Conservation (phyloP, 2,888 invertebrate genomes). For the Lissocephala sabroskyi region DNA sequence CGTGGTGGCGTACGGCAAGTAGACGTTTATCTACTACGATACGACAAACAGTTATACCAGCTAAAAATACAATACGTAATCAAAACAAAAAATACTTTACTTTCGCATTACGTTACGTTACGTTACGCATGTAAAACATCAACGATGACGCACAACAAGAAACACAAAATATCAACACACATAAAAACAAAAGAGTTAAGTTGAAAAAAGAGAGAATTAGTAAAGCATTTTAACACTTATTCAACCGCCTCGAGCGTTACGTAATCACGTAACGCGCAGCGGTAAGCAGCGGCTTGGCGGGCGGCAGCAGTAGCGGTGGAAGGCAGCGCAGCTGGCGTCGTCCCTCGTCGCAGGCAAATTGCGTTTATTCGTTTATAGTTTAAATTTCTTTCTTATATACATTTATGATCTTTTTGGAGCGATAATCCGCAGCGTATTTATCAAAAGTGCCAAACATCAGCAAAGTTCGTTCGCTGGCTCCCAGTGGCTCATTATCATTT, state of each 20-base stretch:
- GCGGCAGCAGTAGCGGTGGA: slow-evolving; percentile 4
- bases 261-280: no score
- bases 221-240: no score
- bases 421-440: slow-evolving; percentile 72
- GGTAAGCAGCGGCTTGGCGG: not conserved
- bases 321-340: slow-evolving; percentile 11
- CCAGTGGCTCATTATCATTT: not conserved
- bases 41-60: slow-evolving; percentile 41
- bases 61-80: no score
- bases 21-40: slow-evolving; percentile 23
- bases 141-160: no score
- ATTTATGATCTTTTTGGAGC: slow-evolving; percentile 38
- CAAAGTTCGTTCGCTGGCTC: slow-evolving; percentile 46
- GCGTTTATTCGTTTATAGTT: slow-evolving; percentile 5
- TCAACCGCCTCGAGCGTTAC: no score
- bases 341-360: slow-evolving; percentile 22
- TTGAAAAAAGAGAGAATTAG: no score
- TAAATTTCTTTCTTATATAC: slow-evolving; percentile 5
- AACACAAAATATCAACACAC: no score
- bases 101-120: no score
- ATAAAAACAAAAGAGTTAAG: no score
- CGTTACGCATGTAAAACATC: no score
- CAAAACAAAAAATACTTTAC: no score
- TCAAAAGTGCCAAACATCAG: slow-evolving; percentile 71
- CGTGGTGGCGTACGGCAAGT: no score